A percentile compares a stretch with the other conserved stretches of the same genome.
phyloP scores from a whole-genome alignment of 2,113 vertebrate genomes.

The Carlito syrichta region DNA sequence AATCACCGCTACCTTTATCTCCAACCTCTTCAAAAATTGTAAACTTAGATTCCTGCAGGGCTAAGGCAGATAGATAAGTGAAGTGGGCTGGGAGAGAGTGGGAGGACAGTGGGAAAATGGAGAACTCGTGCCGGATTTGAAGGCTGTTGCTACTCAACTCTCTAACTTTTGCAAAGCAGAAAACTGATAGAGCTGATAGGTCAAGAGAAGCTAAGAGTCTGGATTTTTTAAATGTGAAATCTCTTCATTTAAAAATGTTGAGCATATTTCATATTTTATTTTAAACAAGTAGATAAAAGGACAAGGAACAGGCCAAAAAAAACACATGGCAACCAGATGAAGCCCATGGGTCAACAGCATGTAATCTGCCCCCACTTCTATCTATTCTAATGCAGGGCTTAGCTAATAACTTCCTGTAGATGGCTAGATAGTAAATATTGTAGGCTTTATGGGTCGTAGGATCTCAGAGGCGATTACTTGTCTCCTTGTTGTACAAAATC shows the following conservation, averaged over 20 bases:
- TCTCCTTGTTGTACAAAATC: background rate
- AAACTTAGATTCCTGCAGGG: background rate
- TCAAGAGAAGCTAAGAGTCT: background rate
- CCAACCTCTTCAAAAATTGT: background rate
- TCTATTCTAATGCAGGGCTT: background rate
- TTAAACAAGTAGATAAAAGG: background rate
- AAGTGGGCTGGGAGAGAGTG: background rate
- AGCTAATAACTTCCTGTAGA: background rate
- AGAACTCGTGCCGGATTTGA: background rate
- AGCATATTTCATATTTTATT: background rate
- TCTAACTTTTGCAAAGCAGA: background rate
- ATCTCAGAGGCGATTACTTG: background rate
- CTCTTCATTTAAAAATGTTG: background rate
- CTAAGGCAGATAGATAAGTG: background rate
- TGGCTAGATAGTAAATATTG: background rate
- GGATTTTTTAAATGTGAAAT: background rate
- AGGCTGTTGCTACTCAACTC: background rate
- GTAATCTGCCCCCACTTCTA: background rate
- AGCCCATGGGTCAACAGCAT: background rate
- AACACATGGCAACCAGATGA: background rate
- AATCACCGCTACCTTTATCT: background rate
- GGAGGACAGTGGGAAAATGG: background rate
- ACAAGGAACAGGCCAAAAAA: background rate
- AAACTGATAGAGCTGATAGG: background rate
- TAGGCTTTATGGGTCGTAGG: background rate